Conservation (phyloP, 2,113 vertebrate species). For the Crotalus viridis region DNA sequence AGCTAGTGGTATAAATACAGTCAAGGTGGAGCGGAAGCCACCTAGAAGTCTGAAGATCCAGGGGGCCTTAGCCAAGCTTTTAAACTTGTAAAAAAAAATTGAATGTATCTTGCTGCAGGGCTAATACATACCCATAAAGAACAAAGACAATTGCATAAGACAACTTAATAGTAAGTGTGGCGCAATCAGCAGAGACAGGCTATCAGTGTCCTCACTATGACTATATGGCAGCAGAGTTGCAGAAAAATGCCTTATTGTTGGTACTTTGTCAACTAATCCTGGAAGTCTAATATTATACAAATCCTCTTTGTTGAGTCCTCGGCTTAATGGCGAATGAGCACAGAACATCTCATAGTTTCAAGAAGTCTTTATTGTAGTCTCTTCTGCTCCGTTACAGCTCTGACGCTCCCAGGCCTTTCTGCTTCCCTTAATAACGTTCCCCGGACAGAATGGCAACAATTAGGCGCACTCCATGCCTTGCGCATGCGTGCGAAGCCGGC, state of each 20-base stretch:
- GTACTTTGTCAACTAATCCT: neutral
- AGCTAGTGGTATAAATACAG: neutral
- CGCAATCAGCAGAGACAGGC: neutral
- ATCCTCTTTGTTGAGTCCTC: neutral
- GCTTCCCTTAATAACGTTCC: too few relatives aligned
- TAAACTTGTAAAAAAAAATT: neutral
- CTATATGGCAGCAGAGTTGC: neutral
- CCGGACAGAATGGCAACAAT: too few relatives aligned
- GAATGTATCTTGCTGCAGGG: neutral
- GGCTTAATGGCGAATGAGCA: too few relatives aligned
- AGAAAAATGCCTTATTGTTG: neutral
- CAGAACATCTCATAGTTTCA: too few relatives aligned
- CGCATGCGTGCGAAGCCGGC: too few relatives aligned
- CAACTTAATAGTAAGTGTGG: neutral
- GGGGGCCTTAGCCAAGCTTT: neutral
- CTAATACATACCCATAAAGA: neutral
- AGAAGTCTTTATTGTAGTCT: too few relatives aligned
- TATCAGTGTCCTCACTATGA: neutral
- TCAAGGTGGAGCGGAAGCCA: neutral
- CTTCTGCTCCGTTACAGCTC: too few relatives aligned
- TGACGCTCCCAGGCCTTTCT: too few relatives aligned
- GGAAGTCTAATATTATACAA: neutral
- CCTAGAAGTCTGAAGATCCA: neutral
- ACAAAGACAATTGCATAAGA: neutral
- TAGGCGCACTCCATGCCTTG: too few relatives aligned